Conservation (phyloP, 2,797 vertebrate species). For the Pyrocephalus nanus region DNA sequence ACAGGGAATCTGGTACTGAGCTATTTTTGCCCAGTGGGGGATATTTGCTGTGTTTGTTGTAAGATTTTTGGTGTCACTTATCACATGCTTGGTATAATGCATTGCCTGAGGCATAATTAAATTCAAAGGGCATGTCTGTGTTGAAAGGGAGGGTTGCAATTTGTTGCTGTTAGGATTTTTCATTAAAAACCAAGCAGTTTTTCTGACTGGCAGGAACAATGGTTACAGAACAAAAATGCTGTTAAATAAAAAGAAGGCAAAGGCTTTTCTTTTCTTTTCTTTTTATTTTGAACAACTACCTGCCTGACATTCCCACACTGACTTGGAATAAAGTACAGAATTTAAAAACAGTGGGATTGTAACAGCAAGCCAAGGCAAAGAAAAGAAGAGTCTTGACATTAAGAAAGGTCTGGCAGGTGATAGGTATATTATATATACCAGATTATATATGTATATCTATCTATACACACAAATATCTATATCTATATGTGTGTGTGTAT, state of each 20-base stretch:
- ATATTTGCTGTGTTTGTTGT: not conserved
- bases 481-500: rapidly evolving
- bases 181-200: constrained; percentile 34
- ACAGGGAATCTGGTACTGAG: not conserved
- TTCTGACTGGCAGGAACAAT: constrained; percentile 39
- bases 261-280: not conserved
- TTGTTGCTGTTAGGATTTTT: constrained; percentile 51
- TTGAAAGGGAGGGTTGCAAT: constrained; percentile 48
- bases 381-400: not conserved
- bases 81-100: constrained; percentile 17
- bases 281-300: not conserved
- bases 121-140: constrained; percentile 43
- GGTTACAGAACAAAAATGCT: constrained; percentile 18
- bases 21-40: not conserved
- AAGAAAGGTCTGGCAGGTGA: not conserved
- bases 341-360: constrained; percentile 4
- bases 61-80: constrained; percentile 34
- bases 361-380: not conserved
- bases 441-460: not conserved
- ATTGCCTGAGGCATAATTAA: constrained; percentile 54
- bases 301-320: constrained; percentile 12
- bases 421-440: not conserved
- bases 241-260: not conserved
- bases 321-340: not conserved
- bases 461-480: not conserved